Percentiles rank a stretch among this genome's conserved stretches.
These are phyloP conservation scores for Microcebus jonahi DNA, from an alignment of 2,113 vertebrate species.

Conservation along the genomic window DNA sequence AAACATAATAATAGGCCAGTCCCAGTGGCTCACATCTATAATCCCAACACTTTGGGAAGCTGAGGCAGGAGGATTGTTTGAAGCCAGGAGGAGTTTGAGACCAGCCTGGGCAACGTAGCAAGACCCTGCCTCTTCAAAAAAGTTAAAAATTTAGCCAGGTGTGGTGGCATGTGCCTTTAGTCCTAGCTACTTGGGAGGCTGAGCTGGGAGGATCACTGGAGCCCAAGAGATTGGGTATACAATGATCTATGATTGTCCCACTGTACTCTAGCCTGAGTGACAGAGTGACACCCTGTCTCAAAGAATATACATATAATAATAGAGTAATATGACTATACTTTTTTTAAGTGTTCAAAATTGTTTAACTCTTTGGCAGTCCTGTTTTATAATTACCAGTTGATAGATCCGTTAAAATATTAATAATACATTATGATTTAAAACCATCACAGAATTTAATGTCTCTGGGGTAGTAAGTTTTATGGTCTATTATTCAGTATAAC, in stretches of 20 bases:
- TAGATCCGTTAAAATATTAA: background rate
- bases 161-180: background rate
- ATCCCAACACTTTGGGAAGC: background rate
- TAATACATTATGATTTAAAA: conserved; percentile 8
- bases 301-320: background rate
- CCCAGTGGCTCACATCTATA: background rate
- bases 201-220: background rate
- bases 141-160: background rate
- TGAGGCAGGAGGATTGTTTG: background rate
- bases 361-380: background rate
- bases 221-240: background rate
- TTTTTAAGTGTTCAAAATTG: background rate
- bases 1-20: background rate
- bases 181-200: background rate
- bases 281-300: background rate
- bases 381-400: background rate
- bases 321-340: background rate
- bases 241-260: background rate
- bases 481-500: background rate
- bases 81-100: background rate
- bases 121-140: background rate
- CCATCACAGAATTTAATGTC: background rate
- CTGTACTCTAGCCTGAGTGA: background rate
- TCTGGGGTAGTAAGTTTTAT: background rate
- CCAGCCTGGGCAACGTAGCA: background rate